A percentile compares a stretch with the other conserved stretches of the same genome.
These are phyloP conservation scores for Mantis religiosa DNA, from an alignment of 2,888 invertebrate species.

Conservation along the genomic window DNA sequence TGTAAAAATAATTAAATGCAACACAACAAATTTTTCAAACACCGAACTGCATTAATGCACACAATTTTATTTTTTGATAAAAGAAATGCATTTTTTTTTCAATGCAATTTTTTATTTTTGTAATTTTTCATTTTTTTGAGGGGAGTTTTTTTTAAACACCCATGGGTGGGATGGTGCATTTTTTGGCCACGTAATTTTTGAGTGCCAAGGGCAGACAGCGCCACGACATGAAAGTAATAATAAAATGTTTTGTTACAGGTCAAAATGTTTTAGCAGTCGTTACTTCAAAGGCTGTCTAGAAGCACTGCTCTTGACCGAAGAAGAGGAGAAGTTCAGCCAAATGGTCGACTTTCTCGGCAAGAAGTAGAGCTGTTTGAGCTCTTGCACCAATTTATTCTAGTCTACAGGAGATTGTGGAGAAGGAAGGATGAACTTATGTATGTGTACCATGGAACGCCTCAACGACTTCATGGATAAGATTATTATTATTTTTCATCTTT, in stretches of 20 bases:
- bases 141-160: neutral
- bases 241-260: conserved; percentile 53
- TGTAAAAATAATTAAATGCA: neutral
- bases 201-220: neutral
- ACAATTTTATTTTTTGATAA: neutral
- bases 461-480: neutral
- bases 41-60: neutral
- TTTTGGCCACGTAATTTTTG: neutral
- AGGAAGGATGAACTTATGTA: neutral
- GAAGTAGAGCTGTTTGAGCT: conserved; percentile 38
- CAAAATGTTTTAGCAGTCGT: conserved; percentile 72
- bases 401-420: neutral
- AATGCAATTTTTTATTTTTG: neutral
- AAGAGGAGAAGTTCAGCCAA: conserved; percentile 70
- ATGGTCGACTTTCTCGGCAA: conserved; percentile 76
- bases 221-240: neutral
- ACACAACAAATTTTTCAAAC: neutral
- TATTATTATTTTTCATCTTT: neutral
- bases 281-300: conserved; percentile 79
- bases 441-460: neutral
- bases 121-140: neutral
- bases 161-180: neutral
- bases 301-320: conserved; percentile 71
- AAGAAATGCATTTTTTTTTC: neutral
- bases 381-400: conserved; percentile 9